phyloP scores from a whole-genome alignment of 2,888 invertebrate genomes.

The Anaspis maculata region DNA sequence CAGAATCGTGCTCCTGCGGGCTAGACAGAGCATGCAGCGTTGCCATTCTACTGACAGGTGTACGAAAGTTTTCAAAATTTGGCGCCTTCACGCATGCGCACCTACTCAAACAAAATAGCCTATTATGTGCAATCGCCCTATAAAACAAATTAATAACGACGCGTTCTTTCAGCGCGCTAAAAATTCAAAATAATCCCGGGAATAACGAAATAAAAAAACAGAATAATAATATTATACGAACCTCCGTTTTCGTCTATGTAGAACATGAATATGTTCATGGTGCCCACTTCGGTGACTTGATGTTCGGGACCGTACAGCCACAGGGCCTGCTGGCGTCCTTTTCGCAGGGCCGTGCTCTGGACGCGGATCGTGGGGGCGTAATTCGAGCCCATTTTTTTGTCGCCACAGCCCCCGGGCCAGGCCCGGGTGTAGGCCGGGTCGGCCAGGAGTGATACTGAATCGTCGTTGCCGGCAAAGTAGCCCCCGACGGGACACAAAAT shows the following conservation, averaged over 20 bases:
- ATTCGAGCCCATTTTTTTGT: constrained; percentile 92
- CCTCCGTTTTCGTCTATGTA: constrained; percentile 82
- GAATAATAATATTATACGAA: no score
- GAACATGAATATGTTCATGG: constrained; percentile 95
- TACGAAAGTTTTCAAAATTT: no score
- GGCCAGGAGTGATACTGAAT: constrained; percentile 74
- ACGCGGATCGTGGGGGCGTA: constrained; percentile 81
- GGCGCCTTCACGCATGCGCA: no score
- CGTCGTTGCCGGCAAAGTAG: constrained; percentile 68
- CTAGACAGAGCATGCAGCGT: no score
- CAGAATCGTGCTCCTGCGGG: no score
- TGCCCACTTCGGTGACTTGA: constrained; percentile 93
- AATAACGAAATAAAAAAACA: no score
- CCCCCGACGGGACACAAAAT: constrained; percentile 79
- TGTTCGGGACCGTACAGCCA: constrained; percentile 95
- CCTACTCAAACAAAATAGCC: no score
- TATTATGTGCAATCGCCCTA: no score
- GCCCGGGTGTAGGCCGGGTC: constrained; percentile 81
- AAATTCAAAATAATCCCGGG: no score
- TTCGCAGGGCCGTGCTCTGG: constrained; percentile 64
- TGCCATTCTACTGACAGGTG: no score
- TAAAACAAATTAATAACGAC: no score
- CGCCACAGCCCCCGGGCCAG: constrained; percentile 93
- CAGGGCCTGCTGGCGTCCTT: constrained; percentile 87
- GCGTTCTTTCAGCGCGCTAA: no score